Evolutionary conservation across 1,140 invertebrate species (phyloP).

Genomic region (Cylas formicarius): DNA sequence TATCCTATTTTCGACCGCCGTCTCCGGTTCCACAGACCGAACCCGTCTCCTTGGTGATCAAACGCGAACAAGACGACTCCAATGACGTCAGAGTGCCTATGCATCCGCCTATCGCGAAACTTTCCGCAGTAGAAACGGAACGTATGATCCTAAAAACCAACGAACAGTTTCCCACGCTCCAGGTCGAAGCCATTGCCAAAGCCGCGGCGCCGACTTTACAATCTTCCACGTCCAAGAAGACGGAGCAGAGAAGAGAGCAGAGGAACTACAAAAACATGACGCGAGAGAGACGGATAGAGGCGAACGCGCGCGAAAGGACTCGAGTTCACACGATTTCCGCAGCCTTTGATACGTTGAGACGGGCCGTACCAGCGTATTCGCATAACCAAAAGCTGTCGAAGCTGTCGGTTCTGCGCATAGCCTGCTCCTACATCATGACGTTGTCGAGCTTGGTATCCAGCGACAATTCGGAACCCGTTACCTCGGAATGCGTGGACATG

Average conservation of each 20-base stretch:
- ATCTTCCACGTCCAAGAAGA: constrained; percentile 5
- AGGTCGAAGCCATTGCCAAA: constrained; percentile 1
- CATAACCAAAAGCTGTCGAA: constrained; percentile 91
- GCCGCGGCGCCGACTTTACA: neutral
- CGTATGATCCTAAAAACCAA: constrained; percentile 28
- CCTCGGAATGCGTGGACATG: constrained; percentile 73
- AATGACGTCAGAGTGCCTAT: constrained; percentile 48
- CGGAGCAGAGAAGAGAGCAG: constrained; percentile 52
- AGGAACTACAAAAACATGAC: constrained; percentile 96
- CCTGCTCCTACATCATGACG: constrained; percentile 84
- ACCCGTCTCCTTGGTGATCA: constrained; percentile 45
- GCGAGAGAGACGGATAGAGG: constrained; percentile 81
- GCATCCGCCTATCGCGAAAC: constrained; percentile 43
- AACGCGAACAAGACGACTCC: constrained; percentile 25
- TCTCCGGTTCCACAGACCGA: constrained; percentile 39
- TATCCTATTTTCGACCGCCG: constrained; percentile 28
- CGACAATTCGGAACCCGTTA: constrained; percentile 47
- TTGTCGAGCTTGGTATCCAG: constrained; percentile 53
- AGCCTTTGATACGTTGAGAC: constrained; percentile 82
- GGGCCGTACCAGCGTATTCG: constrained; percentile 80
- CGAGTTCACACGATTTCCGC: constrained; percentile 92
- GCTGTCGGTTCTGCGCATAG: constrained; percentile 82
- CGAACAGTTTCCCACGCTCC: constrained; percentile 33
- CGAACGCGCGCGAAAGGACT: constrained; percentile 85
- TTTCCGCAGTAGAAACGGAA: constrained; percentile 32